Evolutionary conservation across 2,797 vertebrate genomes (phyloP).

Genomic region (Glossophaga mutica): DNA sequence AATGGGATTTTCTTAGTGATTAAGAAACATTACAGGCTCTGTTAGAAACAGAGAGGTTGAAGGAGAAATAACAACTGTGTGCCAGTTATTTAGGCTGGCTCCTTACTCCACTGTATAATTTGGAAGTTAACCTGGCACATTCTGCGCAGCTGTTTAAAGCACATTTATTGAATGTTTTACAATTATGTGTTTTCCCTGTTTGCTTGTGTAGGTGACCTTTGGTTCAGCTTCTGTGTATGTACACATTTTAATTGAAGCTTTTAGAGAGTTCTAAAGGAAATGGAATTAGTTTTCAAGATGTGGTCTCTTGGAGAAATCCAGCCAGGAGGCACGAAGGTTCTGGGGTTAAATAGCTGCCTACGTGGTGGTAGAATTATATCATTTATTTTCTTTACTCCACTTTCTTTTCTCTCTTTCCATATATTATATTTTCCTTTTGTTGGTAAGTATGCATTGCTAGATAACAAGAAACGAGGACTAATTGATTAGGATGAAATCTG

Average conservation of each 20-base stretch:
- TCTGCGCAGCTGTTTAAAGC: constrained; percentile 34
- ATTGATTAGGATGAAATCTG: not conserved
- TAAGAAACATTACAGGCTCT: not conserved
- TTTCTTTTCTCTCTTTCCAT: not conserved
- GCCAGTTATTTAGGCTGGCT: not conserved
- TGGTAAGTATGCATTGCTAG: not conserved
- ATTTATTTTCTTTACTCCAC: constrained; percentile 39
- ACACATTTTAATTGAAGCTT: constrained; percentile 64
- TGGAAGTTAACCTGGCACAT: constrained; percentile 46
- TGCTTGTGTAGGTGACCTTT: constrained; percentile 68
- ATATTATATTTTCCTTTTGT: not conserved
- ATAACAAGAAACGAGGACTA: not conserved
- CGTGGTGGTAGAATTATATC: not conserved
- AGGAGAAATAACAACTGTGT: not conserved
- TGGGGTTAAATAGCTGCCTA: constrained; percentile 47
- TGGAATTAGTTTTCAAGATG: constrained; percentile 55
- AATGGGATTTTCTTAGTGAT: constrained; percentile 13
- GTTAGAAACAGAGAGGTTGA: not conserved
- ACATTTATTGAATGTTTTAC: constrained; percentile 63
- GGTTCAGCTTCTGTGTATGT: constrained; percentile 50
- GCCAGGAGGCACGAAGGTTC: constrained; percentile 28
- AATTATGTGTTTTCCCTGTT: constrained; percentile 57
- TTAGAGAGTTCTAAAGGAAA: constrained; percentile 57
- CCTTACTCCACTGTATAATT: not conserved
- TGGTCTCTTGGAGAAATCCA: constrained; percentile 44